Evolutionary conservation across 2,113 vertebrate species (phyloP).

Genomic region (Psettodes erumei): DNA sequence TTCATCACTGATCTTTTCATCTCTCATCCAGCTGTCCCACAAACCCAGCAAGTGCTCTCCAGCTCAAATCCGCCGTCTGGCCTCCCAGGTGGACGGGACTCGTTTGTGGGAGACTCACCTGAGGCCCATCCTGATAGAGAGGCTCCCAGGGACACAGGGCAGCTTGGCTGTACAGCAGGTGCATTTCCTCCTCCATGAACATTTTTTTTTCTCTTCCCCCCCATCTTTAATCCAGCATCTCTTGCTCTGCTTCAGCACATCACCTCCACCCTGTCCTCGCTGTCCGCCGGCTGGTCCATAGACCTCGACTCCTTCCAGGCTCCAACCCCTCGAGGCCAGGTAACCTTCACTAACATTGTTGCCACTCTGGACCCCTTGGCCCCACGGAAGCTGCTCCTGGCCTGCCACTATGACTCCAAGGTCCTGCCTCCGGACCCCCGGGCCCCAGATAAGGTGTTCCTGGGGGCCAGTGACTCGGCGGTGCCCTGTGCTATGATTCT

Average conservation of each 20-base stretch:
- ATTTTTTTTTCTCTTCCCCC: background rate
- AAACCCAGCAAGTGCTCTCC: slow-evolving; percentile 80
- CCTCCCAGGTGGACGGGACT: slow-evolving; percentile 80
- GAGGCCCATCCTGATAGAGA: slow-evolving; percentile 86
- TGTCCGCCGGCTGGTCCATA: slow-evolving; percentile 86
- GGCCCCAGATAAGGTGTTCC: slow-evolving; percentile 75
- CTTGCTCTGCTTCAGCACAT: slow-evolving; percentile 84
- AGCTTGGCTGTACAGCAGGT: slow-evolving; percentile 87
- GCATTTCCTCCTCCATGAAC: background rate
- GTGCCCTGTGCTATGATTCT: slow-evolving; percentile 89
- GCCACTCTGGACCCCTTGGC: slow-evolving; percentile 86
- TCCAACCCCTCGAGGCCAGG: slow-evolving; percentile 82
- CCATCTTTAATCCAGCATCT: slow-evolving; percentile 25
- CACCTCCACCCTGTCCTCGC: slow-evolving; percentile 72
- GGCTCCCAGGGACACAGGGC: slow-evolving; percentile 85
- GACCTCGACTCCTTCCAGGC: slow-evolving; percentile 87
- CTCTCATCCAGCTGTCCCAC: slow-evolving; percentile 73
- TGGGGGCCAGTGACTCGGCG: slow-evolving; percentile 91
- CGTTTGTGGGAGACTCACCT: slow-evolving; percentile 87
- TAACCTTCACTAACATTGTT: slow-evolving; percentile 88
- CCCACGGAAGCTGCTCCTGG: slow-evolving; percentile 84
- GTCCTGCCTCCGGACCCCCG: slow-evolving; percentile 74
- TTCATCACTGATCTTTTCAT: background rate
- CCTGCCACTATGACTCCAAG: slow-evolving; percentile 94
- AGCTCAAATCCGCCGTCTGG: slow-evolving; percentile 80